phyloP scores from a whole-genome alignment of 2,113 vertebrate species.

The Mastomys natalensis region DNA sequence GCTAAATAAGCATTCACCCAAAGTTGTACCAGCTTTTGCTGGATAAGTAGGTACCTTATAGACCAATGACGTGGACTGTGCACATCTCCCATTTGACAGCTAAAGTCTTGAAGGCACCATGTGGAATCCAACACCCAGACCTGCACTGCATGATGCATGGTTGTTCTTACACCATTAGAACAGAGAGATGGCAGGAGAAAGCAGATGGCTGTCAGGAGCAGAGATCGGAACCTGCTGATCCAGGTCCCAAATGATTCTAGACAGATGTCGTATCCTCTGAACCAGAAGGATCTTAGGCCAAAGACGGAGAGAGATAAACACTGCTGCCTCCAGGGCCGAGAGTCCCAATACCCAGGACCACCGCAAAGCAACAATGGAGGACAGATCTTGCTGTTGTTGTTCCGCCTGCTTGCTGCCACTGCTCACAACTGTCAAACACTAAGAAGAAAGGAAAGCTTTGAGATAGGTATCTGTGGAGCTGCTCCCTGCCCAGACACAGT shows the following conservation, averaged over 20 bases:
- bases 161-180: not conserved
- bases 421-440: not conserved
- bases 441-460: not conserved
- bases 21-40: too few species aligned
- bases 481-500: not conserved
- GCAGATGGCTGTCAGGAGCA: not conserved
- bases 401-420: not conserved
- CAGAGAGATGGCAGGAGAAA: not conserved
- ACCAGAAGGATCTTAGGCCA: not conserved
- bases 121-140: not conserved
- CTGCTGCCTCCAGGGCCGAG: not conserved
- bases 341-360: not conserved
- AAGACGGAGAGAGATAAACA: not conserved
- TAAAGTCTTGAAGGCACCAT: not conserved
- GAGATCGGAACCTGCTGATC: not conserved
- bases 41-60: not conserved
- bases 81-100: not conserved
- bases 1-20: not conserved
- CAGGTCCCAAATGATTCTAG: not conserved
- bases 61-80: not conserved
- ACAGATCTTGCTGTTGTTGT: rapidly evolving
- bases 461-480: not conserved
- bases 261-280: not conserved
- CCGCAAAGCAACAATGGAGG: too few species aligned
- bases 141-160: too few species aligned